Evolutionary conservation across 92 coral and sea anemone genomes (phyloP).

Genomic region (Paragorgia papillata): DNA sequence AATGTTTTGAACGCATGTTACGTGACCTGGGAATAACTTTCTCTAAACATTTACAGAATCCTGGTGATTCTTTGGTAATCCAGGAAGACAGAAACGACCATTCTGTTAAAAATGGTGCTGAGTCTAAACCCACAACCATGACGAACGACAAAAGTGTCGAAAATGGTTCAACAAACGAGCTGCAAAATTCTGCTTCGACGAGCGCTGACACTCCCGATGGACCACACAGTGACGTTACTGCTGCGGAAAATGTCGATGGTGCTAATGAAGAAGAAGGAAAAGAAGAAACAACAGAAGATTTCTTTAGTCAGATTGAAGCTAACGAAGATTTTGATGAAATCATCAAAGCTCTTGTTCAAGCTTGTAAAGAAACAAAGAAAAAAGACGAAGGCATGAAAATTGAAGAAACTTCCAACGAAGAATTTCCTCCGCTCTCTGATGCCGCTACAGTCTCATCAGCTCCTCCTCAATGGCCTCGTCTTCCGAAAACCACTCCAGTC

Average conservation of each 20-base stretch:
- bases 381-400: background rate
- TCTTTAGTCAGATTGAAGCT: background rate
- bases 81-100: background rate
- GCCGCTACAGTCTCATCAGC: background rate
- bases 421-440: constrained; percentile 12
- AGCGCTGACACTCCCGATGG: background rate
- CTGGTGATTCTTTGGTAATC: background rate
- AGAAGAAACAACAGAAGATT: background rate
- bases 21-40: too few relatives aligned
- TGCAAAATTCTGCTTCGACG: background rate
- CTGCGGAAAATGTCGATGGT: background rate
- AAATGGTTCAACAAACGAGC: background rate
- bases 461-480: constrained; percentile 1
- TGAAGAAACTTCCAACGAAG: background rate
- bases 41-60: background rate
- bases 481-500: background rate
- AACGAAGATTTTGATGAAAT: background rate
- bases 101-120: background rate
- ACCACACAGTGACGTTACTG: background rate
- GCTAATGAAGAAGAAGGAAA: background rate
- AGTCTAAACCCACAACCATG: background rate
- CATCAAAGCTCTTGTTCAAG: constrained; percentile 9
- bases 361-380: constrained; percentile 43
- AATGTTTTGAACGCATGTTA: too few relatives aligned
- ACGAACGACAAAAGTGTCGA: background rate